These are phyloP conservation scores for Leuctra nigra DNA, from an alignment of 2,888 invertebrate genomes.

Conservation along the genomic window DNA sequence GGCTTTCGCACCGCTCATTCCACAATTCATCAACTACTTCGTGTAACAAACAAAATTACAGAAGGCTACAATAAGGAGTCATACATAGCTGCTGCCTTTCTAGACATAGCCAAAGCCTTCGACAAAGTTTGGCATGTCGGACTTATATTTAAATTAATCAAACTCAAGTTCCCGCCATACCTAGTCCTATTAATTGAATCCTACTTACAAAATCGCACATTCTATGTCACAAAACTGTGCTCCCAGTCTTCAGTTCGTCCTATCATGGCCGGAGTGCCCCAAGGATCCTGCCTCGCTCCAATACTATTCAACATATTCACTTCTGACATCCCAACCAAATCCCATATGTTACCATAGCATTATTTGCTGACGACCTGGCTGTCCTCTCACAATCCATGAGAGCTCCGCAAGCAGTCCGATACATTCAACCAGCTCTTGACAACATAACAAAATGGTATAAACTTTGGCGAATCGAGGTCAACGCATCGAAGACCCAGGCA, in stretches of 20 bases:
- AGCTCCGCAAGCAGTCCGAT: neutral
- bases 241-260: neutral
- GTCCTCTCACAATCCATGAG: neutral
- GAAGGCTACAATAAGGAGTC: neutral
- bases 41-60: neutral
- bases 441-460: neutral
- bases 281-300: neutral
- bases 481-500: constrained; percentile 23
- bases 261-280: constrained; percentile 7
- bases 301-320: neutral
- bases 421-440: neutral
- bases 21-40: neutral
- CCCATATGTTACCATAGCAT: neutral
- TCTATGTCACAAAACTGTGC: neutral
- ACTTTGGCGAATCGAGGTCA: constrained; percentile 23
- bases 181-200: constrained; percentile 5
- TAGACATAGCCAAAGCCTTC: neutral
- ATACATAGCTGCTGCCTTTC: neutral
- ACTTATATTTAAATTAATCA: neutral
- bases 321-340: neutral
- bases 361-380: constrained; percentile 3
- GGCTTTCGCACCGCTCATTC: neutral
- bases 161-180: neutral
- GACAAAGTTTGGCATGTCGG: neutral
- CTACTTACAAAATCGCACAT: constrained; percentile 1